Evolutionary conservation across 2,797 vertebrate species (phyloP).

Genomic region (Ciconia nigra): DNA sequence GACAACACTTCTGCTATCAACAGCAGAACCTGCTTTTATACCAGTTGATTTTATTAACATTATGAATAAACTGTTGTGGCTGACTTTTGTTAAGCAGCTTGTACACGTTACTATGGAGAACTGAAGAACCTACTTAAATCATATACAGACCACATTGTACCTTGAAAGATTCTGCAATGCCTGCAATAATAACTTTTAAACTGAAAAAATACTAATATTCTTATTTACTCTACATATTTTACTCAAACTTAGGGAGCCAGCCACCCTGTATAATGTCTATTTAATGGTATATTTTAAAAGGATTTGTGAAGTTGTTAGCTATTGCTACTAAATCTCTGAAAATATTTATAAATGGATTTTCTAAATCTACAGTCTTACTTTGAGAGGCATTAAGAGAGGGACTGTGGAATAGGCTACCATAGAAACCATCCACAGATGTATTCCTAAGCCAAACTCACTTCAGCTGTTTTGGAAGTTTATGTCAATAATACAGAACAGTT

Average conservation of each 20-base stretch:
- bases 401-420: not conserved
- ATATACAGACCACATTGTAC: not conserved
- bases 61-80: not conserved
- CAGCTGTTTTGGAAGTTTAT: not conserved
- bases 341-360: slow-evolving; percentile 30
- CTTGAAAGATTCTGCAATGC: not conserved
- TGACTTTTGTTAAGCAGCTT: not conserved
- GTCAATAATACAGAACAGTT: not conserved
- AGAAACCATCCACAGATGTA: not conserved
- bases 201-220: not conserved
- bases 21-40: not conserved
- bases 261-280: not conserved
- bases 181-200: not conserved
- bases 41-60: not conserved
- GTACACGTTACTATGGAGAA: not conserved
- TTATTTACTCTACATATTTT: not conserved
- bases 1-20: not conserved
- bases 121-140: not conserved
- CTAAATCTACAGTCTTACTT: not conserved
- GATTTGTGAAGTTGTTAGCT: not conserved
- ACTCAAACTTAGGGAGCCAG: not conserved
- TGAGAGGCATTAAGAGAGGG: not conserved
- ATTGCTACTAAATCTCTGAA: not conserved
- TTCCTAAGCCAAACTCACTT: not conserved
- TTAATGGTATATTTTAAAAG: not conserved